Conservation (phyloP, 2,888 invertebrate species). For the Microplitis deprimator region DNA sequence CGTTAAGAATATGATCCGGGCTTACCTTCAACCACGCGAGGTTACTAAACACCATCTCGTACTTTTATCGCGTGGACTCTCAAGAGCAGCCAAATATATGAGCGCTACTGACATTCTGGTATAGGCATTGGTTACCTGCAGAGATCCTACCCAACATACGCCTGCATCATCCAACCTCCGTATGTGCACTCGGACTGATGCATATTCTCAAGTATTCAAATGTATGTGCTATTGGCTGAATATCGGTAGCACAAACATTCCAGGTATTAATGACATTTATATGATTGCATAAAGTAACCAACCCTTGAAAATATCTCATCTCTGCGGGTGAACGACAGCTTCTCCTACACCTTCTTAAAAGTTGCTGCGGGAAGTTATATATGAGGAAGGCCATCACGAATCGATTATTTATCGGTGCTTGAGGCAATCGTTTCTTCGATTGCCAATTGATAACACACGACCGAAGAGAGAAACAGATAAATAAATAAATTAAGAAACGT, state of each 20-base stretch:
- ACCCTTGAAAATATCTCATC: constrained; percentile 9
- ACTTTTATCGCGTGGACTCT: constrained; percentile 36
- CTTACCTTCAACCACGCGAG: constrained; percentile 65
- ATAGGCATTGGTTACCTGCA: constrained; percentile 50
- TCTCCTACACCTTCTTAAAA: constrained; percentile 21
- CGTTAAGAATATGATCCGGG: constrained; percentile 71
- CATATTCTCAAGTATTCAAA: neutral
- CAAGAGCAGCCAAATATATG: constrained; percentile 54
- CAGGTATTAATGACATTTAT: constrained; percentile 27
- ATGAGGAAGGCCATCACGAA: constrained; percentile 60
- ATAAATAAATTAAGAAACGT: neutral
- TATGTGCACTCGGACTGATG: neutral
- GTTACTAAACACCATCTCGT: constrained; percentile 43
- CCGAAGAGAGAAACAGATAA: neutral
- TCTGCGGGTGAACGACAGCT: constrained; percentile 48
- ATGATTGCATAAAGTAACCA: constrained; percentile 19
- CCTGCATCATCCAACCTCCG: neutral
- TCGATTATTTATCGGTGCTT: constrained; percentile 61
- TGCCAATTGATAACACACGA: constrained; percentile 10
- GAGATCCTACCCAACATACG: neutral
- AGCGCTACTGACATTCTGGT: constrained; percentile 64
- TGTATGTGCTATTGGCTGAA: constrained; percentile 5
- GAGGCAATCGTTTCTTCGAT: constrained; percentile 23
- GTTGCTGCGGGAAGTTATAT: neutral
- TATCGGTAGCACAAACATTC: constrained; percentile 21